These are phyloP conservation scores for Harlomillsia oculata DNA, from an alignment of 1,140 invertebrate species.

Conservation along the genomic window DNA sequence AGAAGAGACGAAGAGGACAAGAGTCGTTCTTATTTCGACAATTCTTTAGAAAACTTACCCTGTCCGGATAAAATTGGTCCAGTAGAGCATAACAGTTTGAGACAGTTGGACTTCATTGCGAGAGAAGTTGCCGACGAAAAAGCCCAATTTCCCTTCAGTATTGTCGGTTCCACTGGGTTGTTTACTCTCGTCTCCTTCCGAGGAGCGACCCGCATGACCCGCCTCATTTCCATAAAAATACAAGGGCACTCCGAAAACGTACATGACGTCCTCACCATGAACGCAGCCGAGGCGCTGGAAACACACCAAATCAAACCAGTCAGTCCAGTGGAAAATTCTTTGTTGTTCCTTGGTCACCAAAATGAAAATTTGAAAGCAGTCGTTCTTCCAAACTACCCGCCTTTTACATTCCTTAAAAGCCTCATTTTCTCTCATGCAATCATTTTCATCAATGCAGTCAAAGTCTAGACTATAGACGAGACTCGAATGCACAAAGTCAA, in stretches of 20 bases:
- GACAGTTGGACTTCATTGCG: constrained; percentile 77
- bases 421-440: too few relatives aligned
- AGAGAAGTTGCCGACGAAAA: constrained; percentile 77
- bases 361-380: neutral
- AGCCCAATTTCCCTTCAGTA: constrained; percentile 49
- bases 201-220: constrained; percentile 1
- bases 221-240: constrained; percentile 19
- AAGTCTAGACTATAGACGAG: too few relatives aligned
- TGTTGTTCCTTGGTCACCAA: neutral
- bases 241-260: constrained; percentile 53
- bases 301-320: too few relatives aligned
- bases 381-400: neutral
- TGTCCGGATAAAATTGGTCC: constrained; percentile 94
- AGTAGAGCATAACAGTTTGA: constrained; percentile 85
- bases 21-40: neutral
- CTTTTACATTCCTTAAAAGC: too few relatives aligned
- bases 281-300: constrained; percentile 43
- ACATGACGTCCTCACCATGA: constrained; percentile 51
- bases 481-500: too few relatives aligned
- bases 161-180: constrained; percentile 1
- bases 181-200: neutral
- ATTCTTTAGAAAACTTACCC: constrained; percentile 82
- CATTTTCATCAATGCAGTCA: too few relatives aligned
- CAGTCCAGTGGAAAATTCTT: too few relatives aligned
- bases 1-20: constrained; percentile 5